Conservation (phyloP, 2,888 invertebrate species). For the Melikaiella ostensackeni region DNA sequence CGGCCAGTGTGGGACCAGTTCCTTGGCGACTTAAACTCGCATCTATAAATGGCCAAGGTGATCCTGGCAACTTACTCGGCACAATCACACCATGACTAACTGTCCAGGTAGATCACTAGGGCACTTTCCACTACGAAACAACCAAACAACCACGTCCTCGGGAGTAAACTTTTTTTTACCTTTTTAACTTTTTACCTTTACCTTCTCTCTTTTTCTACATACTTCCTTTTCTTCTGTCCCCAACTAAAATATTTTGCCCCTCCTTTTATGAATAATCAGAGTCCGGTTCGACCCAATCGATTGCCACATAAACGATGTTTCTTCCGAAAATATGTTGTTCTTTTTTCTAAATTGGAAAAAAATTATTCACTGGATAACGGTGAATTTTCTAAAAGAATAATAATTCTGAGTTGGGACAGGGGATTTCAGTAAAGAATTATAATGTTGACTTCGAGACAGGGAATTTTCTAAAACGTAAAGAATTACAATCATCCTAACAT, state of each 20-base stretch:
- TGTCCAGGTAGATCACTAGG: slow-evolving; percentile 56
- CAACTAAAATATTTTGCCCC: background rate
- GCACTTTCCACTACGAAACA: slow-evolving; percentile 53
- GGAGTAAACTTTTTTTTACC: background rate
- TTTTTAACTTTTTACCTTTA: slow-evolving; percentile 1
- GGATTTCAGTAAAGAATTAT: too few species aligned
- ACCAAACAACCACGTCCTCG: slow-evolving; percentile 29
- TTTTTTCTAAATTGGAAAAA: too few species aligned
- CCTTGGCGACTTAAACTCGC: slow-evolving; percentile 22
- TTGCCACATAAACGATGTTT: background rate
- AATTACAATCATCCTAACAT: too few species aligned
- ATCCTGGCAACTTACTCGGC: slow-evolving; percentile 43
- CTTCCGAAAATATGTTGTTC: too few species aligned
- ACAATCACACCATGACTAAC: slow-evolving; percentile 45
- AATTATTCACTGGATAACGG: too few species aligned
- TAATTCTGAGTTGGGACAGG: too few species aligned
- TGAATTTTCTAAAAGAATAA: too few species aligned
- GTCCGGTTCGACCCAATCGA: background rate
- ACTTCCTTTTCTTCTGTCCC: background rate
- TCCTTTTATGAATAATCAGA: background rate
- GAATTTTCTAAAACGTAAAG: too few species aligned
- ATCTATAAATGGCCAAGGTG: slow-evolving; percentile 51
- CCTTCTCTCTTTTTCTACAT: too few species aligned
- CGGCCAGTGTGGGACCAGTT: slow-evolving; percentile 43
- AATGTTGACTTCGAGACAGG: too few species aligned